Base-by-base conservation (phyloP, 2,888 invertebrate species). In the Tipula helvola region DNA sequence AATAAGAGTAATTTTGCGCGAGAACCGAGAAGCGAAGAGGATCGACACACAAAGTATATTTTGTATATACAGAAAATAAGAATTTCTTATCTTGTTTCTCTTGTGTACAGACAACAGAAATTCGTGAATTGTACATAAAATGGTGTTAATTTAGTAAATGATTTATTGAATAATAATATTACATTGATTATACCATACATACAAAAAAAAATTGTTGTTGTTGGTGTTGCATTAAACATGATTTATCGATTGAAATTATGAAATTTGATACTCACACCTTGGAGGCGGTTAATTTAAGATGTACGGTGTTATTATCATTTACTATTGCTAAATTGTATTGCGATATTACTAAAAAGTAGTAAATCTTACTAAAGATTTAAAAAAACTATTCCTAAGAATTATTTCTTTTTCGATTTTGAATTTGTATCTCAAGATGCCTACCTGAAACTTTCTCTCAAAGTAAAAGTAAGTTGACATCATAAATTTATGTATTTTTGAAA, bases 41-140 rank as follows among this genome's bases (percentile, higher is more conserved):
- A 28, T 28, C 1, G 28, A 39, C 3, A 7, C 28, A 10, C 28
- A 71, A 71, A 71, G 28, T 71, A 71, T 28, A 16, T 16, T 52
- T 52, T 71, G 71, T 71, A 71, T 28, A 28, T 28, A 28, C n/a
- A 28, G 71, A 71, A 71, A 28, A 28, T 28, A 28, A 28, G 28
- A 28, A n/a, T 71, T 71, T 71, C 71, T 71, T 71, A 71, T 71
- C 71, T 71, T 13, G 71, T 39, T 39, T 39, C 39, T n/a, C 28
- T 28, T 28, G 28, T 28, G 28, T 52, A 52, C 16, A 52, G 52
- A 52, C 52, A 28, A 28, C 28, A 16, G 52, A 52, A 52, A 71
- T 71, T 71, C 71, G 71, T 71, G 71, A 71, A 71, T 71, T 71
- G 71, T 71, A 71, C 71, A 71, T 71, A 71, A 71, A 71, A 71